A percentile compares a stretch with the other conserved stretches of the same genome.
Evolutionary conservation across 2,797 vertebrate genomes (phyloP).

Genomic region (Microctenopoma stevenorrisi): DNA sequence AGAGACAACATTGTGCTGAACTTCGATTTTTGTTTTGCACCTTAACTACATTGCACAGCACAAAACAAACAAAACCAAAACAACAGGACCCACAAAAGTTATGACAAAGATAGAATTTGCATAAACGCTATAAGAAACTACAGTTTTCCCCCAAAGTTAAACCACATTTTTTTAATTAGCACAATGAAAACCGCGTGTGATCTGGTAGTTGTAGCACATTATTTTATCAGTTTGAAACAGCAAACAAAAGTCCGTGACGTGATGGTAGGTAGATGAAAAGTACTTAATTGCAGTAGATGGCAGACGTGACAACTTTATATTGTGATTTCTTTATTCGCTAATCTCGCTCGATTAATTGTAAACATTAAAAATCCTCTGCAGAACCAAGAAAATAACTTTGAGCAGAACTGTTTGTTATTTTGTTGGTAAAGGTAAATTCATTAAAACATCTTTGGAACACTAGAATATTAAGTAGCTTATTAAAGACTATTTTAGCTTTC

Average conservation of each 20-base stretch:
- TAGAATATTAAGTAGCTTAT: conserved; percentile 70
- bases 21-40: conserved; percentile 52
- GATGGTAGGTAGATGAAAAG: conserved; percentile 22
- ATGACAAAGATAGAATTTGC: conserved; percentile 63
- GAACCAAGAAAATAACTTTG: conserved; percentile 37
- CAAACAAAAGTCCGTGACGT: conserved; percentile 39
- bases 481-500: conserved; percentile 72
- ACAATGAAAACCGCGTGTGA: conserved; percentile 45
- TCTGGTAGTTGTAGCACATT: conserved; percentile 55
- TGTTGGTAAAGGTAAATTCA: conserved; percentile 47
- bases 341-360: conserved; percentile 40
- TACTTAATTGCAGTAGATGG: conserved; percentile 46
- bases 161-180: conserved; percentile 53
- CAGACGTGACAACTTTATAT: conserved; percentile 35
- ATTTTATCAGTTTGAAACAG: conserved; percentile 37
- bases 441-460: conserved; percentile 61
- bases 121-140: conserved; percentile 66
- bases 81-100: conserved; percentile 58
- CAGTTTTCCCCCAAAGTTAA: conserved; percentile 39
- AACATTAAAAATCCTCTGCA: conserved; percentile 42
- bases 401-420: conserved; percentile 40
- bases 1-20: conserved; percentile 62
- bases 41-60: conserved; percentile 69
- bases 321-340: conserved; percentile 19
- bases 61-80: conserved; percentile 43